A percentile compares a stretch with the other conserved stretches of the same genome.
These are phyloP conservation scores for Anthophora plumipes DNA, from an alignment of 2,888 invertebrate species.

Conservation along the genomic window DNA sequence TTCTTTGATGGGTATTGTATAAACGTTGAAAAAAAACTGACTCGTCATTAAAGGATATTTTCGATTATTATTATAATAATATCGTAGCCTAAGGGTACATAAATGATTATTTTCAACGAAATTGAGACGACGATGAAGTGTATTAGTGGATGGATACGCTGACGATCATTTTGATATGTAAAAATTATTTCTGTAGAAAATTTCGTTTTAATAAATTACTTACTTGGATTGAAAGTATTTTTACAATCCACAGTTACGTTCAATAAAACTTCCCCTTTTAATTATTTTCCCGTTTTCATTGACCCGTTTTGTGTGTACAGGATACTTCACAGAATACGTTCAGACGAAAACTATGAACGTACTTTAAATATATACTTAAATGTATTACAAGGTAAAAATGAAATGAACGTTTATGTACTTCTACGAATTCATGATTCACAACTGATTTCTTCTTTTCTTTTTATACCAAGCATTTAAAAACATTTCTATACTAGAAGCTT, in stretches of 20 bases:
- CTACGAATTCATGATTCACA: no score
- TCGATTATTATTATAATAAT: neutral
- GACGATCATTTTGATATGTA: constrained; percentile 52
- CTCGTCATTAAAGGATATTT: constrained; percentile 1
- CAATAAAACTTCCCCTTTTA: constrained; percentile 66
- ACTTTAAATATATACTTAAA: no score
- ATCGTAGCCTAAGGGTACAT: neutral
- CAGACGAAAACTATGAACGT: neutral
- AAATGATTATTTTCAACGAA: constrained; percentile 1
- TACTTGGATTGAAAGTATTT: constrained; percentile 65
- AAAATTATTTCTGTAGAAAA: constrained; percentile 70
- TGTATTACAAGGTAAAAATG: no score
- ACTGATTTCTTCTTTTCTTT: no score
- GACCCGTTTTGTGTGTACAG: constrained; percentile 37
- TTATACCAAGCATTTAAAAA: no score
- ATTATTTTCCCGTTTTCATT: constrained; percentile 68
- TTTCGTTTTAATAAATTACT: constrained; percentile 72
- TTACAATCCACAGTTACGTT: constrained; percentile 68
- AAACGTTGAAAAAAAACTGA: neutral
- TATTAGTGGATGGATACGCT: neutral
- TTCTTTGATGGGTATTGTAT: neutral
- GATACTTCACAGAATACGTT: constrained; percentile 6
- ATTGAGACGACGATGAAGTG: neutral
- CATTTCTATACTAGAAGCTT: no score
- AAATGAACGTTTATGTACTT: no score